Evolutionary conservation across 1,140 invertebrate genomes (phyloP).

Genomic region (Leptoteleia sp.): DNA sequence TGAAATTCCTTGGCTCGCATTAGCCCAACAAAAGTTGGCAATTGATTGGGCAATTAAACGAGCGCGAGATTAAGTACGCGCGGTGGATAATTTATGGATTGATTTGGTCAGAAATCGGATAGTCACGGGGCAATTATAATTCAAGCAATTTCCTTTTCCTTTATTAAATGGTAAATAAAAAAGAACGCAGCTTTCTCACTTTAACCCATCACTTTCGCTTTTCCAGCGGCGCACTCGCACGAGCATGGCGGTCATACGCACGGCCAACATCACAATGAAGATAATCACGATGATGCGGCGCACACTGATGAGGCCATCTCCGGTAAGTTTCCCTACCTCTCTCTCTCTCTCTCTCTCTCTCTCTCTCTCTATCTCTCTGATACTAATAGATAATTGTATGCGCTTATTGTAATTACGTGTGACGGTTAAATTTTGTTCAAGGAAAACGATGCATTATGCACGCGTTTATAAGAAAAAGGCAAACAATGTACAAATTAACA

Average conservation of each 20-base stretch:
- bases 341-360: no score
- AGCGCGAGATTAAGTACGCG: no score
- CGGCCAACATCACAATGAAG: slow-evolving; percentile 46
- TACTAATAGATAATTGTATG: slow-evolving; percentile 14
- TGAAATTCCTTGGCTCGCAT: no score
- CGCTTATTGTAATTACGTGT: slow-evolving; percentile 4
- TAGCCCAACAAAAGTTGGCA: no score
- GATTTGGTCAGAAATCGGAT: no score
- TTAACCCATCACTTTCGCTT: slow-evolving; percentile 50
- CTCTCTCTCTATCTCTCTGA: slow-evolving; percentile 9
- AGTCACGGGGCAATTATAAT: no score
- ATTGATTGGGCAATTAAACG: no score
- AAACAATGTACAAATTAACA: background rate
- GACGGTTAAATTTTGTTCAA: background rate
- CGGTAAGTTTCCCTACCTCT: slow-evolving; percentile 51
- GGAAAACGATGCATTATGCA: background rate
- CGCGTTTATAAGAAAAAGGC: background rate
- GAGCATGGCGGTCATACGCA: slow-evolving; percentile 54
- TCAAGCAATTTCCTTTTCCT: slow-evolving; percentile 10
- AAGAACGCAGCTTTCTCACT: slow-evolving; percentile 30
- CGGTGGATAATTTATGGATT: no score
- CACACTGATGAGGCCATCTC: slow-evolving; percentile 30
- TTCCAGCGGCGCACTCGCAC: slow-evolving; percentile 61
- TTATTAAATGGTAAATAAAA: no score
- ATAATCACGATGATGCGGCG: slow-evolving; percentile 40